Evolutionary conservation across 2,113 vertebrate species (phyloP).

Genomic region (Pitta sordida): DNA sequence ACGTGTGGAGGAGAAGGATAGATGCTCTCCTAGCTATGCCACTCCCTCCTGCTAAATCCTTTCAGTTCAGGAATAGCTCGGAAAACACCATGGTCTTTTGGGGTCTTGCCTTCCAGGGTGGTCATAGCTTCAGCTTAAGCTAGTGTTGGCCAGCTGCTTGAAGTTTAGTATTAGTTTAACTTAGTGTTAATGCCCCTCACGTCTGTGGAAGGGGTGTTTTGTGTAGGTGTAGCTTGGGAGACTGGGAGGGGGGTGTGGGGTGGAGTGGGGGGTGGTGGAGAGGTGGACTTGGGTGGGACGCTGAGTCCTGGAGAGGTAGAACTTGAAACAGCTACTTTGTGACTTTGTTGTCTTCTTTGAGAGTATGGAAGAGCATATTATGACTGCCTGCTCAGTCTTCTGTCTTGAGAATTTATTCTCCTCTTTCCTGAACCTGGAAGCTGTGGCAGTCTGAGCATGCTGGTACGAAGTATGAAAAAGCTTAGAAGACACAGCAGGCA

Average conservation of each 20-base stretch:
- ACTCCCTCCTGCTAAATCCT: fast-evolving
- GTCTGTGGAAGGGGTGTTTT: background rate
- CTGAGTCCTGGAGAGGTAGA: background rate
- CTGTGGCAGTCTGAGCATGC: fast-evolving
- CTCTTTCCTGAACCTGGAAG: background rate
- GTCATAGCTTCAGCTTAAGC: background rate
- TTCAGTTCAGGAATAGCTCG: background rate
- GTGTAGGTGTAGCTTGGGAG: background rate
- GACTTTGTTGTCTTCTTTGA: background rate
- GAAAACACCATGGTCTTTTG: fast-evolving
- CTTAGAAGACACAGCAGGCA: background rate
- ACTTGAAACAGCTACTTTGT: fast-evolving
- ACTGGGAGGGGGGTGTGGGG: fast-evolving
- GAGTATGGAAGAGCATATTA: background rate
- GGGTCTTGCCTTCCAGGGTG: background rate
- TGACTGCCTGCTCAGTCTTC: background rate
- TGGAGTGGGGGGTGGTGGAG: too few relatives aligned
- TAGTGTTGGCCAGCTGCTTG: background rate
- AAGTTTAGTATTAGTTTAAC: background rate
- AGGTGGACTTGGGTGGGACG: fast-evolving
- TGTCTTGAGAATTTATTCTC: background rate
- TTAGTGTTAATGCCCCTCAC: background rate
- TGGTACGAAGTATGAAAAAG: background rate
- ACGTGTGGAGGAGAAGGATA: background rate
- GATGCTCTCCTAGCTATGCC: background rate